Evolutionary conservation across 2,797 vertebrate genomes (phyloP).

Genomic region (Glossophaga mutica): DNA sequence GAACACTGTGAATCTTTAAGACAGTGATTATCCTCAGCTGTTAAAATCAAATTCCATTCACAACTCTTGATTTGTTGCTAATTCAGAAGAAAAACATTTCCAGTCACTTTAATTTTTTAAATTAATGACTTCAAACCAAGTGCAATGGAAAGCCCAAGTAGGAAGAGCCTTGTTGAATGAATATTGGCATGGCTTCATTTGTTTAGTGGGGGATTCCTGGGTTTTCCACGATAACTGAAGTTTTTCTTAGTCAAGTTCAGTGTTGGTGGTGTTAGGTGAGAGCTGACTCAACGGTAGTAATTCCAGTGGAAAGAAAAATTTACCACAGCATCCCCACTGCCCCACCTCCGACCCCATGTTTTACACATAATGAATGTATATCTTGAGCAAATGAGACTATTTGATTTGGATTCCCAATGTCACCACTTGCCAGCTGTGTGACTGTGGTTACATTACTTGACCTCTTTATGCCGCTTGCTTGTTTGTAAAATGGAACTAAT

Average conservation of each 20-base stretch:
- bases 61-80: slow-evolving; percentile 55
- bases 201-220: not conserved
- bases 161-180: slow-evolving; percentile 27
- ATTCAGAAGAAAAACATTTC: slow-evolving; percentile 53
- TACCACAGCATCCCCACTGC: rapidly evolving
- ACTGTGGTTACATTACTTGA: not conserved
- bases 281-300: not conserved
- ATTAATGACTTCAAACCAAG: slow-evolving; percentile 51
- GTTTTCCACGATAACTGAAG: not conserved
- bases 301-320: not conserved
- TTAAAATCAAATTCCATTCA: slow-evolving; percentile 46
- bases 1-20: slow-evolving; percentile 55
- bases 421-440: not conserved
- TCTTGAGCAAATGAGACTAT: not conserved
- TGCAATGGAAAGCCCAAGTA: not conserved
- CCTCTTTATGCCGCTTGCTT: slow-evolving; percentile 1
- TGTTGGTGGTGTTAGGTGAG: not conserved
- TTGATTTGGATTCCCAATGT: not conserved
- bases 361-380: not conserved
- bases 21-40: slow-evolving; percentile 23
- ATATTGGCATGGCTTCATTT: not conserved
- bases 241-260: not conserved
- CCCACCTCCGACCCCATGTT: not conserved
- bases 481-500: not conserved
- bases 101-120: slow-evolving; percentile 13